Evolutionary conservation across 1,140 invertebrate genomes (phyloP).

Genomic region (Leptinotarsa texana): DNA sequence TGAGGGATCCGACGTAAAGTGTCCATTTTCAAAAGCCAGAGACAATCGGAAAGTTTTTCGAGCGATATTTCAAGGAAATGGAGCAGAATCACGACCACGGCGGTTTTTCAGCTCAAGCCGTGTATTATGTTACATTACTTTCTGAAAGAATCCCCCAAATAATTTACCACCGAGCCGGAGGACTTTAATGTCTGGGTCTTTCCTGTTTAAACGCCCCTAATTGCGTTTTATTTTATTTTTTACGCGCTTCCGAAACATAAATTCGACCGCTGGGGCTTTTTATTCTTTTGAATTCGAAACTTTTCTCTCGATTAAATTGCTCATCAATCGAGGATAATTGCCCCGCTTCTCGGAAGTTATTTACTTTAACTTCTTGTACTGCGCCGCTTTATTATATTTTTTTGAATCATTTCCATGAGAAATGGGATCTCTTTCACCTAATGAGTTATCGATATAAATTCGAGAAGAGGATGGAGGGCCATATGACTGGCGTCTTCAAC

Average conservation of each 20-base stretch:
- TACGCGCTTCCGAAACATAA: constrained; percentile 28
- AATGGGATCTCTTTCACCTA: not conserved
- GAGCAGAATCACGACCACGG: not conserved
- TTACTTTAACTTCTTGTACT: not conserved
- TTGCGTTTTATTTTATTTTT: constrained; percentile 28
- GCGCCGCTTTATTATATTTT: not conserved
- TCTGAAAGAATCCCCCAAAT: constrained; percentile 4
- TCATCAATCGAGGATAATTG: constrained; percentile 21
- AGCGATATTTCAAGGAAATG: not conserved
- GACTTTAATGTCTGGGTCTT: constrained; percentile 19
- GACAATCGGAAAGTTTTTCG: too few relatives aligned
- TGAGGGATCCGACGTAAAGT: too few relatives aligned
- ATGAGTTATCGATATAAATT: too few relatives aligned
- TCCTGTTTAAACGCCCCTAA: constrained; percentile 25
- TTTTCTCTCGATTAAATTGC: constrained; percentile 19
- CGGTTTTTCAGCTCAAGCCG: not conserved
- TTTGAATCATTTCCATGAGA: not conserved
- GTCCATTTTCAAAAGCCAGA: too few relatives aligned
- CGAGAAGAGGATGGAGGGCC: too few relatives aligned
- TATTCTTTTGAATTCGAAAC: constrained; percentile 8
- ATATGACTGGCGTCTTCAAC: too few relatives aligned
- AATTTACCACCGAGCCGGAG: constrained; percentile 13
- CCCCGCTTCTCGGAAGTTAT: constrained; percentile 10
- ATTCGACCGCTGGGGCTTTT: constrained; percentile 19
- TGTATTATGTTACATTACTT: not conserved